Conservation (phyloP, 2,888 invertebrate genomes). For the Pilophorus perplexus region DNA sequence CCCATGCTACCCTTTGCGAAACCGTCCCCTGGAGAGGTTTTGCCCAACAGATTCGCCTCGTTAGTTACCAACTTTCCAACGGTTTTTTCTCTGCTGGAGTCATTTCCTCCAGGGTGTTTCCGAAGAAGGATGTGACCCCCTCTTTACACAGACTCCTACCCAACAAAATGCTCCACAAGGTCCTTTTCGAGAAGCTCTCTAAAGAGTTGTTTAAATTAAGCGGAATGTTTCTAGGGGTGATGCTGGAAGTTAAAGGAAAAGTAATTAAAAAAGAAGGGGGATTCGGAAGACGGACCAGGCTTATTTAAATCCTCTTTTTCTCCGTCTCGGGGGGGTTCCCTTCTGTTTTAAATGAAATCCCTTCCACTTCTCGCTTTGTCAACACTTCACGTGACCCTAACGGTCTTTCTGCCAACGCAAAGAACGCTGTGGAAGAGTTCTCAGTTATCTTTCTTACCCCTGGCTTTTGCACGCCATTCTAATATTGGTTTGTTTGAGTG, state of each 20-base stretch:
- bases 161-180: not conserved
- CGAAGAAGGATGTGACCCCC: no score
- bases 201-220: conserved; percentile 7
- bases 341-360: conserved; percentile 27
- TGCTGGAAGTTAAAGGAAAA: conserved; percentile 9
- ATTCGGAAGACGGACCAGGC: conserved; percentile 12
- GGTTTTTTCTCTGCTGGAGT: no score
- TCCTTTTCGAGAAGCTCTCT: conserved; percentile 1
- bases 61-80: not conserved
- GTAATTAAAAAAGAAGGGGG: conserved; percentile 9
- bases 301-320: conserved; percentile 24
- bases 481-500: no score
- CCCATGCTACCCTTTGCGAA: not conserved
- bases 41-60: not conserved
- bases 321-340: conserved; percentile 1
- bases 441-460: no score
- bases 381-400: conserved; percentile 13
- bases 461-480: no score
- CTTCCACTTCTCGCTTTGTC: conserved; percentile 15
- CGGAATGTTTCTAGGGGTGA: not conserved
- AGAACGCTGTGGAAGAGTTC: no score
- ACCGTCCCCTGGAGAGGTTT: not conserved
- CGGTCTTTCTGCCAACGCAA: no score
- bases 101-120: no score
- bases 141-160: not conserved